phyloP scores from a whole-genome alignment of 2,888 invertebrate species.

The Chorisops tibialis region DNA sequence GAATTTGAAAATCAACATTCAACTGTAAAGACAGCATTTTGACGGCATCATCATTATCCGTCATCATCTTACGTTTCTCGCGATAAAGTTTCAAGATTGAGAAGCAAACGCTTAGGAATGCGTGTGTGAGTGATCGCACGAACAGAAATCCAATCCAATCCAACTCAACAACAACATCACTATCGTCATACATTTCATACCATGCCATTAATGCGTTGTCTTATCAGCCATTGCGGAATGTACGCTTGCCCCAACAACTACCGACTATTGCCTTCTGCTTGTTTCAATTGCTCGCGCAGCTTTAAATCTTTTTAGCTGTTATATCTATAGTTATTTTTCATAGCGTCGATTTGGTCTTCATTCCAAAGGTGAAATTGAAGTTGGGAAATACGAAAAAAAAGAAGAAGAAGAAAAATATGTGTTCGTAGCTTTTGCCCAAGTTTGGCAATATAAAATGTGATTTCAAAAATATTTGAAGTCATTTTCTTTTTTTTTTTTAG shows the following conservation, averaged over 20 bases:
- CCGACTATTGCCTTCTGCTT: neutral
- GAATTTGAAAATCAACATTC: conserved; percentile 14
- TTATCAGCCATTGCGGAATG: conserved; percentile 5
- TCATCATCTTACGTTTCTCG: neutral
- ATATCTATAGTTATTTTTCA: neutral
- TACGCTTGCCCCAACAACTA: conserved; percentile 11
- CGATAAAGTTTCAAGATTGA: neutral
- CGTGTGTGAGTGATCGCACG: neutral
- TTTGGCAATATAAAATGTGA: too few species aligned
- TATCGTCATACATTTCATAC: conserved; percentile 9
- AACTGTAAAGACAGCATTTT: conserved; percentile 9
- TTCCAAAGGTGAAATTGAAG: conserved; percentile 20
- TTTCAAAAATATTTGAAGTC: too few species aligned
- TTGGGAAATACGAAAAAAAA: conserved; percentile 3
- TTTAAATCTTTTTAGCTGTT: too few species aligned
- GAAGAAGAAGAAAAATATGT: conserved; percentile 6
- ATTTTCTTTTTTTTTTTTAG: too few species aligned
- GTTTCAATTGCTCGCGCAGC: neutral
- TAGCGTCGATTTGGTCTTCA: conserved; percentile 14
- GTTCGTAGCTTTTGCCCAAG: too few species aligned
- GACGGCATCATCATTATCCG: neutral
- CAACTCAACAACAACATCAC: neutral
- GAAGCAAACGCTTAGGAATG: neutral
- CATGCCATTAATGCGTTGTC: conserved; percentile 11
- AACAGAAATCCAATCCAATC: neutral